Percentiles rank a stretch among this genome's conserved stretches.
These are phyloP conservation scores for Brenthis ino DNA, from an alignment of 2,888 invertebrate species.

Conservation along the genomic window DNA sequence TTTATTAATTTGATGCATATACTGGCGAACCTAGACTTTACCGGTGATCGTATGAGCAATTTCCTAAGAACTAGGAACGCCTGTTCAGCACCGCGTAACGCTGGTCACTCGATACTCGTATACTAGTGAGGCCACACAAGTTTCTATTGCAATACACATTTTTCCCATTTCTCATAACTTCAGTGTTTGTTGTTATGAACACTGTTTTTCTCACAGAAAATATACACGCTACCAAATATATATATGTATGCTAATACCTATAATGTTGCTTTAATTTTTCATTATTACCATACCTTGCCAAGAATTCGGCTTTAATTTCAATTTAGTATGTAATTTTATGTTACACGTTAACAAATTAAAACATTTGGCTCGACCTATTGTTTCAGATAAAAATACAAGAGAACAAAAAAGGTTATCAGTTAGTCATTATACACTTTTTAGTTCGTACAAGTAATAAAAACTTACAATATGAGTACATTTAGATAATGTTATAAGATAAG, in stretches of 20 bases:
- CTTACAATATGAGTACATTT: conserved; percentile 15
- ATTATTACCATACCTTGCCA: conserved; percentile 28
- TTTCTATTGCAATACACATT: conserved; percentile 49
- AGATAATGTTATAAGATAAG: conserved; percentile 31
- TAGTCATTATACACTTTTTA: conserved; percentile 28
- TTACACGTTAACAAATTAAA: conserved; percentile 18
- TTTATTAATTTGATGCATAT: conserved; percentile 17
- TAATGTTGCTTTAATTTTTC: conserved; percentile 8
- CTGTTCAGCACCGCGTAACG: conserved; percentile 59
- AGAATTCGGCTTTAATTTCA: conserved; percentile 27
- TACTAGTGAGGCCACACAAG: conserved; percentile 61
- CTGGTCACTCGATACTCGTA: conserved; percentile 65
- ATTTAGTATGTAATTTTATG: conserved; percentile 21
- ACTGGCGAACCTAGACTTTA: conserved; percentile 41
- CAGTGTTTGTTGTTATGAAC: no score
- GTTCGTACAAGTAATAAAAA: conserved; percentile 27
- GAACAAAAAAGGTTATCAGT: conserved; percentile 34
- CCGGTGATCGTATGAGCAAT: conserved; percentile 61
- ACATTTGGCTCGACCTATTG: conserved; percentile 22
- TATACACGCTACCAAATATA: no score
- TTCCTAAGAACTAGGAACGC: conserved; percentile 66
- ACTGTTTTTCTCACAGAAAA: no score
- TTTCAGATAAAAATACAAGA: conserved; percentile 29
- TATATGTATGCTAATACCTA: not conserved
- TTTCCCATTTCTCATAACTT: conserved; percentile 19